phyloP scores from a whole-genome alignment of 2,797 vertebrate species.

The Pseudomugil gertrudae region DNA sequence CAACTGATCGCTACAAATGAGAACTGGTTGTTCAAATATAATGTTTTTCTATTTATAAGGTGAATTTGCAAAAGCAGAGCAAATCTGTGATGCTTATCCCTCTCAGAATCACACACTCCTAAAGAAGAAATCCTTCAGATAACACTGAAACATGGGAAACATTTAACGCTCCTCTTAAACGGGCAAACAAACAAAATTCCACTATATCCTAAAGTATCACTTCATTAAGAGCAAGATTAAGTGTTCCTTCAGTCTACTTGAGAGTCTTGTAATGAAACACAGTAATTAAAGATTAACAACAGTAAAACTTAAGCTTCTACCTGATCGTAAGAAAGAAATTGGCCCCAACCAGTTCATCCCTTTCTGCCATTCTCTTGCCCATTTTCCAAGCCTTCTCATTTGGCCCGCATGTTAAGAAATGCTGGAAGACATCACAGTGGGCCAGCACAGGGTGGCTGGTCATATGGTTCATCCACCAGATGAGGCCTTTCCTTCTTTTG shows the following conservation, averaged over 20 bases:
- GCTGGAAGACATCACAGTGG: conserved; percentile 94
- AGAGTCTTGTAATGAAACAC: background rate
- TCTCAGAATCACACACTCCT: conserved; percentile 23
- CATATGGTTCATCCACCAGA: conserved; percentile 99
- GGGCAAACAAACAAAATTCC: conserved; percentile 3
- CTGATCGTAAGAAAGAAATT: conserved; percentile 96
- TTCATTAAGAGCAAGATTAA: background rate
- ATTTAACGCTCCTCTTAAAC: conserved; percentile 14
- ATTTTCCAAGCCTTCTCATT: conserved; percentile 97
- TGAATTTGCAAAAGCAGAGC: background rate
- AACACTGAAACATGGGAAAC: conserved; percentile 18
- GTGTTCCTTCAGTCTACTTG: background rate
- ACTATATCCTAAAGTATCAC: background rate
- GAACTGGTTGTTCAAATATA: background rate
- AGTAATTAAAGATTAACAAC: background rate
- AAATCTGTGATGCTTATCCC: conserved; percentile 28
- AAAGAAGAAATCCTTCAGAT: conserved; percentile 13
- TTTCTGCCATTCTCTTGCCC: conserved; percentile 95
- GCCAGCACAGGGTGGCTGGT: conserved; percentile 93
- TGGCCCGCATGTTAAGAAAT: conserved; percentile 91
- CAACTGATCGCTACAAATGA: background rate
- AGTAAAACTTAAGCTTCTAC: conserved; percentile 55
- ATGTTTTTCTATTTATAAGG: conserved; percentile 14
- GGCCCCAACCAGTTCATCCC: conserved; percentile 93
- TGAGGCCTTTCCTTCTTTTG: conserved; percentile 93